These are phyloP conservation scores for Melanogrammus aeglefinus DNA, from an alignment of 2,797 vertebrate species.

Conservation along the genomic window DNA sequence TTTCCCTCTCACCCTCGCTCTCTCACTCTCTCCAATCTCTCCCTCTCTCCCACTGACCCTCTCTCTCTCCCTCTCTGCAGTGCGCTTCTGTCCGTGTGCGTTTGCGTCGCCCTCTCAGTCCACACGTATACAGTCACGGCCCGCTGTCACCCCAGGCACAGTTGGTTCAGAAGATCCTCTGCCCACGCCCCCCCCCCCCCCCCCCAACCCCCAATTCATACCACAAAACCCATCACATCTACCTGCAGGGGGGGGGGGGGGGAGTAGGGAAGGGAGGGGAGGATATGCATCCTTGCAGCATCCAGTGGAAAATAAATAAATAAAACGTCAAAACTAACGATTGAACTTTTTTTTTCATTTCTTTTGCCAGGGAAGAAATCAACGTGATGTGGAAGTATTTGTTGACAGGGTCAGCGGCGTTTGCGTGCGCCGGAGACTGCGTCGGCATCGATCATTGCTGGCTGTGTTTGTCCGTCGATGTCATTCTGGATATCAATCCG, in stretches of 20 bases:
- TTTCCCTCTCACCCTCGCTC: too few relatives aligned
- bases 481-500: neutral
- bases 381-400: neutral
- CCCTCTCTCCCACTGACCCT: too few relatives aligned
- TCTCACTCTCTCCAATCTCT: too few relatives aligned
- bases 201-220: too few relatives aligned
- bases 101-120: slow-evolving; percentile 36
- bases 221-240: too few relatives aligned
- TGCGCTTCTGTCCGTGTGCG: slow-evolving; percentile 49
- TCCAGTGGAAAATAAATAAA: slow-evolving; percentile 6
- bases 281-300: too few relatives aligned
- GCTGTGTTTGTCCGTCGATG: neutral
- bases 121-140: slow-evolving; percentile 15
- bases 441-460: neutral
- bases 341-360: too few relatives aligned
- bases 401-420: neutral
- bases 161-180: slow-evolving; percentile 29
- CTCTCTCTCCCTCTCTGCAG: slow-evolving; percentile 11
- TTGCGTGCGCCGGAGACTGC: neutral
- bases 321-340: neutral
- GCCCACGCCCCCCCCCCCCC: too few relatives aligned
- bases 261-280: too few relatives aligned
- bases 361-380: neutral
- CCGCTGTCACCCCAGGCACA: neutral
- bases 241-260: too few relatives aligned